Conservation (phyloP, 2,888 invertebrate species). For the Leucophenga maculata region DNA sequence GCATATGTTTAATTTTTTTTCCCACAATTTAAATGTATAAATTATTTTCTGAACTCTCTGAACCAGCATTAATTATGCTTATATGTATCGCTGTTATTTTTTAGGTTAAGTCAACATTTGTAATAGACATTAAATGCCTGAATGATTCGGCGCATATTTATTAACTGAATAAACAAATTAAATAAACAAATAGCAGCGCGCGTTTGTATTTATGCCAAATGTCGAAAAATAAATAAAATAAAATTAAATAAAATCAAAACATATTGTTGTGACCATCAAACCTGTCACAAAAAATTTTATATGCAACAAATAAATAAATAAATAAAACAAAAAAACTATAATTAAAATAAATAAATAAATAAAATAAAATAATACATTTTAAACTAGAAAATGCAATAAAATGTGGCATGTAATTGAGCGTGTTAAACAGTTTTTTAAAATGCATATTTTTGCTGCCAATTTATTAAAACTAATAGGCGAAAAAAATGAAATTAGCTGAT, state of each 20-base stretch:
- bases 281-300: too few species aligned
- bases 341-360: constrained; percentile 46
- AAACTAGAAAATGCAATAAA: too few species aligned
- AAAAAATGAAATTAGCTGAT: too few species aligned
- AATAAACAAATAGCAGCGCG: constrained; percentile 3
- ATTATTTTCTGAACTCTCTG: constrained; percentile 28
- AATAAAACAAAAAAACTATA: not conserved
- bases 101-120: not conserved
- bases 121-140: constrained; percentile 14
- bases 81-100: constrained; percentile 19
- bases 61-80: not conserved
- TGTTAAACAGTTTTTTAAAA: too few species aligned
- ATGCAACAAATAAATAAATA: not conserved
- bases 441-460: too few species aligned
- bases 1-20: too few species aligned
- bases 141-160: constrained; percentile 33
- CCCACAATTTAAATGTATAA: too few species aligned
- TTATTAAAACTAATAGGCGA: too few species aligned
- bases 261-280: too few species aligned
- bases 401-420: too few species aligned
- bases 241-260: not conserved
- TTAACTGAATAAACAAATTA: constrained; percentile 36
- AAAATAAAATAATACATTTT: too few species aligned
- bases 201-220: not conserved
- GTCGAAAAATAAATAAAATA: constrained; percentile 1